Evolutionary conservation across 1,140 invertebrate species (phyloP).

Genomic region (Nixonia krombeini): DNA sequence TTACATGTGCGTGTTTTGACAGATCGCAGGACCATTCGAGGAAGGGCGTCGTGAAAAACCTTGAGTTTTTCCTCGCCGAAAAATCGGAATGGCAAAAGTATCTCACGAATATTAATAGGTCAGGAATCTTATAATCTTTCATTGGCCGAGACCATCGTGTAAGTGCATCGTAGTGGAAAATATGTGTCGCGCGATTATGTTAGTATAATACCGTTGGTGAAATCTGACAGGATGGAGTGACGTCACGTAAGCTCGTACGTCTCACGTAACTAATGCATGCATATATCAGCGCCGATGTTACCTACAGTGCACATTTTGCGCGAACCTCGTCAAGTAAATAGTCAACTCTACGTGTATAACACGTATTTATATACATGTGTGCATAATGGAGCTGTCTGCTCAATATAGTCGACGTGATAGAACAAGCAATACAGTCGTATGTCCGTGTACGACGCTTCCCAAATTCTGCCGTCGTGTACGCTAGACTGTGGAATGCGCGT

Average conservation of each 20-base stretch:
- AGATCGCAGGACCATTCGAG: too few species aligned
- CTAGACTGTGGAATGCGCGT: slow-evolving; percentile 20
- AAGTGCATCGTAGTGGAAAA: slow-evolving; percentile 60
- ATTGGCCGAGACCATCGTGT: slow-evolving; percentile 29
- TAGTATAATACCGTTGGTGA: slow-evolving; percentile 51
- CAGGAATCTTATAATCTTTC: slow-evolving; percentile 42
- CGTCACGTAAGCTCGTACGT: slow-evolving; percentile 58
- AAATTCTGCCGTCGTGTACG: slow-evolving; percentile 46
- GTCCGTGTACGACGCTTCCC: slow-evolving; percentile 50
- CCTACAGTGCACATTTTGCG: slow-evolving; percentile 53
- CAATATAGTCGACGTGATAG: slow-evolving; percentile 51
- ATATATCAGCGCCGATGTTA: slow-evolving; percentile 59
- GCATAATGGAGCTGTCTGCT: slow-evolving; percentile 52
- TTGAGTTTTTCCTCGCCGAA: background rate
- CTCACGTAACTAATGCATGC: slow-evolving; percentile 63
- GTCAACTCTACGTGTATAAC: slow-evolving; percentile 54
- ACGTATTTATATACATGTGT: slow-evolving; percentile 54
- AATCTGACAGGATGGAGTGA: slow-evolving; percentile 58
- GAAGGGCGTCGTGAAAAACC: too few species aligned
- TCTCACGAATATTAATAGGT: background rate
- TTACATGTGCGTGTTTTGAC: too few species aligned
- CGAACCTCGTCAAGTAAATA: slow-evolving; percentile 54
- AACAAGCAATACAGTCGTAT: slow-evolving; percentile 52
- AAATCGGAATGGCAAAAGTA: too few species aligned
- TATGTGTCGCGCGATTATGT: slow-evolving; percentile 63